Evolutionary conservation across 2,888 invertebrate species (phyloP), one percentile per base, ranked within the genome.

Genomic region (Apotomis betuletana): DNA sequence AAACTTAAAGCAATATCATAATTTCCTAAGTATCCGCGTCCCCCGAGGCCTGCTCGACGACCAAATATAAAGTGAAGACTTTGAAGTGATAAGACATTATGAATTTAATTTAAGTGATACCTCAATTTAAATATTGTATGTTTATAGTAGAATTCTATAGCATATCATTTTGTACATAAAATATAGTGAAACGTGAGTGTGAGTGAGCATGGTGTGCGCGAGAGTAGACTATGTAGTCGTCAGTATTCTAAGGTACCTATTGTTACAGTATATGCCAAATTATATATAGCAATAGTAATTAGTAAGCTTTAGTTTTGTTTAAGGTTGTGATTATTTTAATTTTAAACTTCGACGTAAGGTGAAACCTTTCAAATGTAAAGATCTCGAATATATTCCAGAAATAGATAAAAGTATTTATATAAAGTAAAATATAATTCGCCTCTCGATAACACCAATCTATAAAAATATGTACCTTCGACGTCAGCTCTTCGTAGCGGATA

Each of bases 291-390:
- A 73, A 78, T 80, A 81, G 27, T 27, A 27, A 27, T 78, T 74
- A 67, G 73, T 79, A 80, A 82, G 79, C 76, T 81, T 85, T 77
- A 81, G 76, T 86, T 85, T 76, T 82, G 27, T 85, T 84, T 82
- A 80, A 80, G 88, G 88, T 88, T 89, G 88, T 89, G 88, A 88
- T 83, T 83, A 79, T 81, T 81, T 81, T 79, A 79, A 80, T 77
- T 77, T 79, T 76, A 60, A 76, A 74, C 70, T 74, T 73, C 36
- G 65, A 74, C 75, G 75, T 67, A 72, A 67, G 62, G 67, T 62
- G 15, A 49, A 64, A 73, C 69, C 63, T 63, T 73, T 55, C 44
- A 8, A 54, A 44, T 68, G 15, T 61, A 70, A 61, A 62, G 41
- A 38, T 71, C 51, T 61, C 63, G 63, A 64, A 62, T 58, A 58